Conservation (phyloP, 2,113 vertebrate species). For the Indicator indicator region DNA sequence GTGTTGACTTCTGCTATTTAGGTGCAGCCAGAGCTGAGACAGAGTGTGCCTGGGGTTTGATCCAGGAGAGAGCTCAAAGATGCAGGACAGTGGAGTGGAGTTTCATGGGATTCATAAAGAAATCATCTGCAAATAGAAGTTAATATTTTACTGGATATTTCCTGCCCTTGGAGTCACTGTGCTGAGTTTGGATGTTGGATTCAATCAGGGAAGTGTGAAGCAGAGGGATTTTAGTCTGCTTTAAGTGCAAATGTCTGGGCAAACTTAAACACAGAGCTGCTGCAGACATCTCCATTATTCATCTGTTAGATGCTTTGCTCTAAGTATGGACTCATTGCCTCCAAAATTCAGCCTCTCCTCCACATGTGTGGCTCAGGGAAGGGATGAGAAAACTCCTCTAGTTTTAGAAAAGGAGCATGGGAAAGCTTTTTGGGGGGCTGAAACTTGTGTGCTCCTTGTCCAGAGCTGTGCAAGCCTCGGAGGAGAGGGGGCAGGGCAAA, state of each 20-base stretch:
- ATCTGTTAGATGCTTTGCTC: neutral
- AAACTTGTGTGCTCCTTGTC: neutral
- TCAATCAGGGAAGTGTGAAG: constrained; percentile 3
- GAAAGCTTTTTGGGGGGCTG: neutral
- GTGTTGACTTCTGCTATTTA: neutral
- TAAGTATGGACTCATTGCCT: neutral
- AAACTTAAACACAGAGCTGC: neutral
- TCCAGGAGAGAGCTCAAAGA: neutral
- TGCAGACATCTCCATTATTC: neutral
- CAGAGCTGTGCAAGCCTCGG: neutral
- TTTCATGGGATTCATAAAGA: neutral
- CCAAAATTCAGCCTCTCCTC: neutral
- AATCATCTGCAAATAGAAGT: neutral
- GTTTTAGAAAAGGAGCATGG: neutral
- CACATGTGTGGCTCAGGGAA: neutral
- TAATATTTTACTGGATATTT: neutral
- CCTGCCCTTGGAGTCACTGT: neutral
- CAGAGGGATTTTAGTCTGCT: neutral
- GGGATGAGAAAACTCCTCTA: neutral
- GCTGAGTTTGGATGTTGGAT: neutral
- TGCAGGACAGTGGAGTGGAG: rapidly evolving
- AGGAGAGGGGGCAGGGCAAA: neutral
- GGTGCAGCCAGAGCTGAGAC: neutral
- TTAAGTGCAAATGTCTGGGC: constrained; percentile 24
- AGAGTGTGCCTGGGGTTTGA: neutral